Base-by-base conservation (phyloP, 2,797 vertebrate species). In the Coilia nasus region DNA sequence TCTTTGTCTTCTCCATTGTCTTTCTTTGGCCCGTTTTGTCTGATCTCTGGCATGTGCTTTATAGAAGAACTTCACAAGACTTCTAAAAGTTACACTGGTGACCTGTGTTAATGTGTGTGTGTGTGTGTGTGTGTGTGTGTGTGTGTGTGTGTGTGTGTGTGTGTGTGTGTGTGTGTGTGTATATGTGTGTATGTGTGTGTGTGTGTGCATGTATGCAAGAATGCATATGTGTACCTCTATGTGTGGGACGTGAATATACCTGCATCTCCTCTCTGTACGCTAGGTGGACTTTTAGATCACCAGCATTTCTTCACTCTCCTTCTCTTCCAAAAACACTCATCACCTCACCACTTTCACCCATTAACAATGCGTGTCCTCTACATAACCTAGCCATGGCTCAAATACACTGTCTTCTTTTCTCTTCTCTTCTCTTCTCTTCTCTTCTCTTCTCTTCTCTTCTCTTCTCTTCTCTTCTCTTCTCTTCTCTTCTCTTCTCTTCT, bases 231-330 rank as follows among this genome's bases (percentile, higher is more conserved):
- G 83, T 9, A 60, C 50, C 7, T 9, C 2, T 54, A 54, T 54
- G 50, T 78, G 41, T 71, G 2, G 62, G 78, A 64, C 60, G 41
- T 87, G 82, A 88, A 87, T 89, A 81, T 62, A 31, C 88, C 84
- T 82, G 59, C 80, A 88, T 89, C 35, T 23, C 14, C 41, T 60
- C 82, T 6, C 54, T 60, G 35, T 54, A 14, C 67, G 75, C 83
- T 56, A 78, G 15, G 50, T 80, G 64, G 67, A 57, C 50, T 59
- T 31, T 75, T 28, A 75, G 31, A 75, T 41, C 64, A 88, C 86
- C 88, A 83, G 83, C 83, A 87, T 86, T 81, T 75, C 67, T 82
- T 82, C 50, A 71, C 50, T 83, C 25, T 86, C 59, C 67, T 85
- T 57, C 28, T 81, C 54, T 60, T 5, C 23, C 64, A 82, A 15